Evolutionary conservation across 2,113 vertebrate species (phyloP).

Genomic region (Upupa epops): DNA sequence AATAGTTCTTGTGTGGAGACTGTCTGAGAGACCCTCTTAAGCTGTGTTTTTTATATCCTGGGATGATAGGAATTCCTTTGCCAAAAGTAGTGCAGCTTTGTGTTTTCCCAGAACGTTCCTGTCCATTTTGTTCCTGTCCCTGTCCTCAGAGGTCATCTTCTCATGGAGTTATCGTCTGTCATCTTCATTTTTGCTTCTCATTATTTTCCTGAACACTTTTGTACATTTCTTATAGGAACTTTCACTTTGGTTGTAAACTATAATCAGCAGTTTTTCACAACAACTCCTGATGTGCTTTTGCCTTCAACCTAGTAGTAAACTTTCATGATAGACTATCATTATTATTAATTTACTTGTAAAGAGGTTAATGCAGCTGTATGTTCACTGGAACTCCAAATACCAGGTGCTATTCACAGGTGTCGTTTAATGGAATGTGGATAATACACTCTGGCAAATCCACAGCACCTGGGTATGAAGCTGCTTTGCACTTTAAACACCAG

Average conservation of each 20-base stretch:
- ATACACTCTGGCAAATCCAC: not conserved
- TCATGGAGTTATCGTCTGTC: not conserved
- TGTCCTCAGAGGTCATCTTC: not conserved
- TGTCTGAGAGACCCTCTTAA: not conserved
- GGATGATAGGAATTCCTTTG: conserved; percentile 19
- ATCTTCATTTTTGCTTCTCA: not conserved
- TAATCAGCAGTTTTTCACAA: not conserved
- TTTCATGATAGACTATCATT: not conserved
- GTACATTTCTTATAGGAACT: not conserved
- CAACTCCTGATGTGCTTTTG: not conserved
- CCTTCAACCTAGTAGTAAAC: not conserved
- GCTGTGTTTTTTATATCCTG: conserved; percentile 16
- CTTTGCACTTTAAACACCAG: not conserved
- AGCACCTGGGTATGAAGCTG: not conserved
- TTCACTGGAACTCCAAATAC: not conserved
- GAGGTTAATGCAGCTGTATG: not conserved
- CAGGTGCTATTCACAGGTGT: not conserved
- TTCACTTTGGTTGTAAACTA: not conserved
- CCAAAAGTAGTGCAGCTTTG: not conserved
- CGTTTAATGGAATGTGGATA: not conserved
- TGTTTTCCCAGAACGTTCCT: not conserved
- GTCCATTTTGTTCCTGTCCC: not conserved
- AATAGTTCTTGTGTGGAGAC: not conserved
- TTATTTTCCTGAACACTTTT: not conserved
- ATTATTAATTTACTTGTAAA: conserved; percentile 1